Conservation (phyloP, 2,113 vertebrate species). For the Amblyopsis rosae region DNA sequence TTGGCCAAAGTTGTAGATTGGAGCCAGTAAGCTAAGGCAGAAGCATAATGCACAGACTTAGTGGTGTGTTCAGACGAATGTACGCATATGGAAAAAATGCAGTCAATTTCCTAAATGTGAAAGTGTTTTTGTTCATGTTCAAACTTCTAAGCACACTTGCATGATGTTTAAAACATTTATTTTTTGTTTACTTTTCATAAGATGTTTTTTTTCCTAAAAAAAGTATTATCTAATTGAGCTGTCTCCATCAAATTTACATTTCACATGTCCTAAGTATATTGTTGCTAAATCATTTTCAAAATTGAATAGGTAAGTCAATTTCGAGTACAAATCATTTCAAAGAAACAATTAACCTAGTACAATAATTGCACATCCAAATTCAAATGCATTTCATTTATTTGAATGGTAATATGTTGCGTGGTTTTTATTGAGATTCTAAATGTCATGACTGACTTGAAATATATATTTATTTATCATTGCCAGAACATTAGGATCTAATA, state of each 20-base stretch:
- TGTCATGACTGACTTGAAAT: constrained; percentile 7
- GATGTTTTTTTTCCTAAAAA: background rate
- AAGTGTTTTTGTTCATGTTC: constrained; percentile 26
- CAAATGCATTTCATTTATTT: constrained; percentile 16
- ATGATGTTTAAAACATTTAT: background rate
- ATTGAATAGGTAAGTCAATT: too few species aligned
- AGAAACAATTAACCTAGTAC: constrained; percentile 23
- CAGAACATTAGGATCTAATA: constrained; percentile 34
- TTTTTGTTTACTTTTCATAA: background rate
- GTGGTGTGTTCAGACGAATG: constrained; percentile 26
- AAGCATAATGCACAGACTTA: constrained; percentile 26
- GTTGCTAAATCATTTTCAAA: too few species aligned
- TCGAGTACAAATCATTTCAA: background rate
- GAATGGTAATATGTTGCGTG: background rate
- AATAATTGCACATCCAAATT: constrained; percentile 18
- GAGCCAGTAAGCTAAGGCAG: constrained; percentile 23
- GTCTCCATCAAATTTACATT: background rate
- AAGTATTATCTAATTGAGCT: background rate
- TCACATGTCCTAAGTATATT: background rate
- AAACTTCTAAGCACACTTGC: constrained; percentile 10
- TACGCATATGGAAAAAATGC: constrained; percentile 18
- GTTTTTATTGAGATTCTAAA: constrained; percentile 14
- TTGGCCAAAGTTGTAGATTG: background rate
- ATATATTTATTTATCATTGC: background rate
- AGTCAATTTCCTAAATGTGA: constrained; percentile 59